Evolutionary conservation across 2,797 vertebrate species (phyloP).

Genomic region (Amazona finschi): DNA sequence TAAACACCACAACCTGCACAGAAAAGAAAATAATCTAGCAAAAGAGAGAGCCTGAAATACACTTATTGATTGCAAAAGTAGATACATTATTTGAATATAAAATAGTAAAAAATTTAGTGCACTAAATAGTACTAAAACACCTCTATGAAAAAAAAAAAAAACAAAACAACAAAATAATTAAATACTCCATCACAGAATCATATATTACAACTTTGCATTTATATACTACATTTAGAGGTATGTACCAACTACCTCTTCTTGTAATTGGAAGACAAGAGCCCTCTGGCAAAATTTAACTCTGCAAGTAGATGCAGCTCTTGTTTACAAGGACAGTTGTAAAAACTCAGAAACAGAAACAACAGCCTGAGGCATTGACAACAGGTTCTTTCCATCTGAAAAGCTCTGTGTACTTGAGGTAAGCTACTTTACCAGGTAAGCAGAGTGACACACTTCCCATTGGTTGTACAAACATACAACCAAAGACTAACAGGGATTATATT

Average conservation of each 20-base stretch:
- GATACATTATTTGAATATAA: not conserved
- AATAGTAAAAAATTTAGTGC: not conserved
- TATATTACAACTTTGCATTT: not conserved
- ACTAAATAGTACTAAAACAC: not conserved
- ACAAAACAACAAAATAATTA: not conserved
- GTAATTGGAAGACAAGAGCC: not conserved
- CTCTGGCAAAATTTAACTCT: not conserved
- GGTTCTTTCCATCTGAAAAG: constrained; percentile 29
- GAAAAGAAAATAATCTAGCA: not conserved
- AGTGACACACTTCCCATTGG: not conserved
- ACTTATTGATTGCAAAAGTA: not conserved
- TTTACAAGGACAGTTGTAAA: not conserved
- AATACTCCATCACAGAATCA: not conserved
- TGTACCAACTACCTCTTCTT: not conserved
- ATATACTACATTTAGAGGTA: not conserved
- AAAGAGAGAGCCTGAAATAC: not conserved
- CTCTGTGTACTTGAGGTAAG: not conserved
- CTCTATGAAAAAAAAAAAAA: rapidly evolving
- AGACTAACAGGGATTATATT: not conserved
- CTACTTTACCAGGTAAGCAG: not conserved
- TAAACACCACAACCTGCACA: not conserved
- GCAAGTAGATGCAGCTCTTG: not conserved
- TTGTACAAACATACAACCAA: not conserved
- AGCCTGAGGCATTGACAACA: not conserved
- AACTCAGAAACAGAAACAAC: constrained; percentile 36